A percentile compares a stretch with the other conserved stretches of the same genome.
These are phyloP conservation scores for Spodoptera picta DNA, from an alignment of 2,888 invertebrate species.

Conservation along the genomic window DNA sequence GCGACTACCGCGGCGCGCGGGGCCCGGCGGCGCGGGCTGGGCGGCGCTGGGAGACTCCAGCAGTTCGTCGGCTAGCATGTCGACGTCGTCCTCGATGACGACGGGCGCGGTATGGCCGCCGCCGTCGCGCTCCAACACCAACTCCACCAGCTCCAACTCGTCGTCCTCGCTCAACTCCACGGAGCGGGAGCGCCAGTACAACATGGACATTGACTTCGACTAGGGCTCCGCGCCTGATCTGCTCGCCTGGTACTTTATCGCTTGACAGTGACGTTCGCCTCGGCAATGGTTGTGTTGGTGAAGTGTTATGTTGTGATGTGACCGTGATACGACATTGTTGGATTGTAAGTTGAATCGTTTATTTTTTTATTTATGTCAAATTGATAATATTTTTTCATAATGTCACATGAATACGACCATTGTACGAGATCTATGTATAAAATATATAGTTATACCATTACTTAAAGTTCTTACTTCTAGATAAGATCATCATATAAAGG, in stretches of 20 bases:
- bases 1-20: conserved; percentile 51
- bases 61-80: conserved; percentile 50
- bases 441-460: conserved; percentile 52
- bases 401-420: conserved; percentile 54
- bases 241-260: conserved; percentile 28
- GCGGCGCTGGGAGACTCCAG: conserved; percentile 39
- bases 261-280: conserved; percentile 41
- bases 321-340: conserved; percentile 44
- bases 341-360: conserved; percentile 47
- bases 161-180: conserved; percentile 60
- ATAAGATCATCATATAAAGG: conserved; percentile 50
- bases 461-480: conserved; percentile 55
- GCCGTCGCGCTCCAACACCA: conserved; percentile 40
- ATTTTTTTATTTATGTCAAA: conserved; percentile 55
- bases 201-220: conserved; percentile 86
- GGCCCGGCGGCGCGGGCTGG: conserved; percentile 37
- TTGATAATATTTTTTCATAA: conserved; percentile 50
- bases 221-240: conserved; percentile 55
- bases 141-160: conserved; percentile 48
- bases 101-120: conserved; percentile 36
- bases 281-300: conserved; percentile 52
- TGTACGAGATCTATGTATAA: conserved; percentile 56
- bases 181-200: conserved; percentile 73
- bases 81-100: conserved; percentile 42
- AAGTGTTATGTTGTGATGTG: conserved; percentile 52